These are phyloP conservation scores for Macrotis lagotis DNA, from an alignment of 2,113 vertebrate genomes.

Conservation along the genomic window DNA sequence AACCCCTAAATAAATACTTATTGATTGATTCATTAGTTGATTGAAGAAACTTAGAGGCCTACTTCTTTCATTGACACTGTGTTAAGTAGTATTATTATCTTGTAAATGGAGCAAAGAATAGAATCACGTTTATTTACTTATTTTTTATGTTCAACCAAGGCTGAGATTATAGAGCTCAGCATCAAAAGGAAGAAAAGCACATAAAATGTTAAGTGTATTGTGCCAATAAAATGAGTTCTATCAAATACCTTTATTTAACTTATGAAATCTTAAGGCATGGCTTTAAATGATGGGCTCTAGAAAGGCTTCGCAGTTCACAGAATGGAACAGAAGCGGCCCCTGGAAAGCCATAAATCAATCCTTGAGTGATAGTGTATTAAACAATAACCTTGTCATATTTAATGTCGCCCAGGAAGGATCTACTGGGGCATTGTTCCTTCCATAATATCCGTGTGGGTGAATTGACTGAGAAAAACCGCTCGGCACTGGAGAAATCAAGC, in stretches of 20 bases:
- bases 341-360: constrained; percentile 77
- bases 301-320: constrained; percentile 50
- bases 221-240: constrained; percentile 35
- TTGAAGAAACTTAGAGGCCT: background rate
- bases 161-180: background rate
- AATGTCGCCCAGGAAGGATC: constrained; percentile 79
- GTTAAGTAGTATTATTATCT: background rate
- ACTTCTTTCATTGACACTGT: background rate
- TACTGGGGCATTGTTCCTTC: constrained; percentile 69
- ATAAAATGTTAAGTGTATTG: constrained; percentile 45
- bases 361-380: constrained; percentile 68
- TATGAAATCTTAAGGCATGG: constrained; percentile 59
- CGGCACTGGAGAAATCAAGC: background rate
- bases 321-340: constrained; percentile 9
- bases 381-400: constrained; percentile 82
- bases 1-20: background rate
- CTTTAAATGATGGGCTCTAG: constrained; percentile 60
- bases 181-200: constrained; percentile 17
- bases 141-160: background rate
- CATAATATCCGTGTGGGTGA: constrained; percentile 62
- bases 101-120: background rate
- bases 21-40: background rate
- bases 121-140: background rate
- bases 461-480: constrained; percentile 67
- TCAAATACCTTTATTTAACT: constrained; percentile 33